Evolutionary conservation across 2,888 invertebrate genomes (phyloP).

Genomic region (Pollenia amentaria): DNA sequence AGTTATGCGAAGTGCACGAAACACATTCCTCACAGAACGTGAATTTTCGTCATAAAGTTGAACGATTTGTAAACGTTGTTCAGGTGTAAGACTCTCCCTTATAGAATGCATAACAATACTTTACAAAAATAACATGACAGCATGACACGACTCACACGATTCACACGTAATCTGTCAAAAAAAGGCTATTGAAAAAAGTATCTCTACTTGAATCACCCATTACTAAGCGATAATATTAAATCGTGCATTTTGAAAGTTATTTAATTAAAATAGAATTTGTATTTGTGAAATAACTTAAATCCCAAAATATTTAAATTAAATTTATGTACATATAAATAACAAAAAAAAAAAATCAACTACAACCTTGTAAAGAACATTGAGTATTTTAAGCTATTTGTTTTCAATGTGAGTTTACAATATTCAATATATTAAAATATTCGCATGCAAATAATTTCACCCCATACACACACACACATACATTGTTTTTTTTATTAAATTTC

Average conservation of each 20-base stretch:
- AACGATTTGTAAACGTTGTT: too few relatives aligned
- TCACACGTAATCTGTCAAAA: too few relatives aligned
- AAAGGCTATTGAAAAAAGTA: too few relatives aligned
- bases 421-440: constrained; percentile 41
- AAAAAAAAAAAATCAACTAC: constrained; percentile 3
- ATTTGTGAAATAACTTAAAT: constrained; percentile 20
- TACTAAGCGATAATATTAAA: not conserved
- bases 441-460: constrained; percentile 2
- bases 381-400: constrained; percentile 35
- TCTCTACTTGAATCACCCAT: too few relatives aligned
- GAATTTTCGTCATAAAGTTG: too few relatives aligned
- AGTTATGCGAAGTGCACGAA: too few relatives aligned
- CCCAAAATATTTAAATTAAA: constrained; percentile 6
- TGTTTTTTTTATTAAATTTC: constrained; percentile 41
- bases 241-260: not conserved
- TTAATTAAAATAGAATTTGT: not conserved
- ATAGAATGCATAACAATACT: too few relatives aligned
- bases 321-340: not conserved
- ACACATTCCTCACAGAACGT: too few relatives aligned
- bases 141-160: too few relatives aligned
- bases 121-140: too few relatives aligned
- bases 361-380: not conserved
- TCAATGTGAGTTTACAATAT: constrained; percentile 24
- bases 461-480: not conserved
- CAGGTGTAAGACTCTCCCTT: too few relatives aligned